Evolutionary conservation across 2,113 vertebrate genomes (phyloP), one percentile per base, ranked within the genome.

Genomic region (Trichomycterus rosablanca): DNA sequence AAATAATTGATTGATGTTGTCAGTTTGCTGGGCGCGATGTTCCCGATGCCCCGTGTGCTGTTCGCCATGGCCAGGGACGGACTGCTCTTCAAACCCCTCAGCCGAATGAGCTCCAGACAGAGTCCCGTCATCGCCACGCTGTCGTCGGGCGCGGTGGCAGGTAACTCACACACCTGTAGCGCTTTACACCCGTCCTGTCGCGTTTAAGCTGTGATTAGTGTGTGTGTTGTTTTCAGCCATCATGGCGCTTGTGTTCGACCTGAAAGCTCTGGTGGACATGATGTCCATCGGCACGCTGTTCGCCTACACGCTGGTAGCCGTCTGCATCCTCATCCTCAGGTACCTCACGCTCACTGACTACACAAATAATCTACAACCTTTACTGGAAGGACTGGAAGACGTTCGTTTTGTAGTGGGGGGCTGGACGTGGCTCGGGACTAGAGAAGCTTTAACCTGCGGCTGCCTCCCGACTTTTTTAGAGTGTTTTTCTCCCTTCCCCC

Each of bases 211-310:
- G n/a, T 44, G 3, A 59, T 10, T 24, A 19, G 26, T 23, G 2
- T 58, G 0, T 16, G 28, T 42, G 16, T 65, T 52, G 74, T 1
- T 0, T 76, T 85, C 80, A 98, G 95, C 91, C 4, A 24, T 92
- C 63, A 90, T 96, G 92, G 92, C 91, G 0, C 81, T 97, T n/a
- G 66, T 97, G 71, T 86, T 97, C 74, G 90, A 97, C 70, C 85
- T 98, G 72, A 87, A 87, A 56, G 89, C 90, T 4, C 81, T 98
- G 68, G 93, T 98, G 56, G 92, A 98, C 56, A 90, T 98, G 77
- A 97, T 98, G 95, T 98, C 95, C 0, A 93, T 95, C 0, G 95
- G 95, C 55, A 98, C 95, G 0, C 85, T 98, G 46, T 88, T 97
- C 79, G 92, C 95, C 43, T 95, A 98, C 78, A 92, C 94, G 1